Evolutionary conservation across 64 coral and sea anemone genomes (phyloP).

Genomic region (Exaiptasia diaphana): DNA sequence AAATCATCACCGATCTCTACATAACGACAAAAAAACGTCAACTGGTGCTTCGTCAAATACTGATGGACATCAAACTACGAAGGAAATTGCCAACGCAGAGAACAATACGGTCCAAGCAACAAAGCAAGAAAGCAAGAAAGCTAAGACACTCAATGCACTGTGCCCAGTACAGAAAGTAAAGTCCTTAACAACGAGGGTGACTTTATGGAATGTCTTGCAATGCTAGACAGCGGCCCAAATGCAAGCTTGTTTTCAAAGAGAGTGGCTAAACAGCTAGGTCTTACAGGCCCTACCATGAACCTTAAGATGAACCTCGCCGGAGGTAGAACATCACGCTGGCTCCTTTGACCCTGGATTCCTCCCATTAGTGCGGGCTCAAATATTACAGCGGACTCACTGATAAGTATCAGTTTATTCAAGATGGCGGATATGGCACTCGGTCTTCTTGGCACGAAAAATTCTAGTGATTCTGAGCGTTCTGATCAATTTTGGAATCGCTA

Average conservation of each 20-base stretch:
- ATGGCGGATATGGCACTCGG: constrained; percentile 24
- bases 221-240: constrained; percentile 55
- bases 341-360: background rate
- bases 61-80: background rate
- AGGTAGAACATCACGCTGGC: constrained; percentile 30
- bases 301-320: constrained; percentile 37
- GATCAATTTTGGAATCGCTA: constrained; percentile 46
- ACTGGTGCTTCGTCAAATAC: background rate
- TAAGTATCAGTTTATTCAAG: constrained; percentile 40
- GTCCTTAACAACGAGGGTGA: constrained; percentile 13
- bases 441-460: constrained; percentile 6
- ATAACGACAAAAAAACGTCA: constrained; percentile 20
- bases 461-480: background rate
- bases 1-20: constrained; percentile 35
- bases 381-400: constrained; percentile 33
- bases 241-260: constrained; percentile 42
- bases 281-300: constrained; percentile 13
- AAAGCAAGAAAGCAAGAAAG: background rate
- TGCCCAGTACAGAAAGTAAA: constrained; percentile 52
- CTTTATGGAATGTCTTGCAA: constrained; percentile 3
- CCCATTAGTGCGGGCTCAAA: constrained; percentile 8
- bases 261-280: constrained; percentile 14
- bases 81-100: background rate
- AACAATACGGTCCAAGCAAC: background rate
- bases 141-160: background rate